These are phyloP conservation scores for Sceloporus tristichus DNA, from an alignment of 2,113 vertebrate genomes.

Conservation along the genomic window DNA sequence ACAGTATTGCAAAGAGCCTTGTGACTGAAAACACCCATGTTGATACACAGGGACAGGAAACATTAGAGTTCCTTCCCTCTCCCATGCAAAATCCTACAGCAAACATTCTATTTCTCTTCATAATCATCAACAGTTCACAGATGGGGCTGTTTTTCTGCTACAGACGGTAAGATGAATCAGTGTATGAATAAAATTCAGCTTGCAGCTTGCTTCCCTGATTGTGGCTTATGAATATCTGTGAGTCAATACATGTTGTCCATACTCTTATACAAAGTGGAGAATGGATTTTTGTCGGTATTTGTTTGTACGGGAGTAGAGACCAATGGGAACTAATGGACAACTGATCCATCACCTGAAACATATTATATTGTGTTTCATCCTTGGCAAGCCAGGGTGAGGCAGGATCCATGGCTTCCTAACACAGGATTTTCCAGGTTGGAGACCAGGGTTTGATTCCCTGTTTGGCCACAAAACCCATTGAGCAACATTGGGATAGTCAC, in stretches of 20 bases:
- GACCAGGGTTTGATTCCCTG: not conserved
- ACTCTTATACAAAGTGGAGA: not conserved
- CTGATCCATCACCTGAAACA: not conserved
- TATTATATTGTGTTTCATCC: not conserved
- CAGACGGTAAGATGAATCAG: slow-evolving; percentile 5
- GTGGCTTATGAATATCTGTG: slow-evolving; percentile 1
- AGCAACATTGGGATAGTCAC: too few species aligned
- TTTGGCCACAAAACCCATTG: too few species aligned
- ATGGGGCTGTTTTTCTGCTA: not conserved
- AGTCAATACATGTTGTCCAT: not conserved
- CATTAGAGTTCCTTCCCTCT: too few species aligned
- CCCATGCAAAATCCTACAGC: not conserved
- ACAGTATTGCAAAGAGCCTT: not conserved
- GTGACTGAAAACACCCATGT: not conserved
- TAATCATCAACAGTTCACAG: not conserved
- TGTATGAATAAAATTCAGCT: slow-evolving; percentile 4
- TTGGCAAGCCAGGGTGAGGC: too few species aligned
- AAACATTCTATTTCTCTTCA: not conserved
- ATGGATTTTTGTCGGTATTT: not conserved
- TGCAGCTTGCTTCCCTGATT: not conserved
- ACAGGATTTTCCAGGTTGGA: not conserved
- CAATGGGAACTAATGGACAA: not conserved
- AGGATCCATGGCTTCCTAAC: not conserved
- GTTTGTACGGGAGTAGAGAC: not conserved
- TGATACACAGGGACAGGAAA: not conserved